Base-by-base conservation (phyloP, 2,113 vertebrate genomes). In the Eupsittula cactorum region DNA sequence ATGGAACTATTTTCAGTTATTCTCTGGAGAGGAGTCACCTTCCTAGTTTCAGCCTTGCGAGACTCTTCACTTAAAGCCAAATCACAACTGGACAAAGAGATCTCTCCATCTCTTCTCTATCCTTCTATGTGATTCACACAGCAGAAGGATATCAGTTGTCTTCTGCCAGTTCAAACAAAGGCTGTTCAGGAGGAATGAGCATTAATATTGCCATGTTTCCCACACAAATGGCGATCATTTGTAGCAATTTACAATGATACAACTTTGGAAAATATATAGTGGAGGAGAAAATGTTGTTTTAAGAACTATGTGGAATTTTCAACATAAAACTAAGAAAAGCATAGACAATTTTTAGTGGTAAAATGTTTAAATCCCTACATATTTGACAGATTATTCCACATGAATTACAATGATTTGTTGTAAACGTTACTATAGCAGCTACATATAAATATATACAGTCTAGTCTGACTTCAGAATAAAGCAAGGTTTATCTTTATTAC, bases 261-360 rank as follows among this genome's bases (percentile, higher is more conserved):
- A 85, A 35, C 92, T 88, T 95, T 92, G 95, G 88, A 97, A 97
- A 97, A 97, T 88, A 88, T 80, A 92, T 95, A 50, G 55, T 96
- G 94, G 93, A 96, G 39, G 13, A 24, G 33, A 93, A 96, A 94
- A n/a, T 96, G 82, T 92, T 96, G 53, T 93, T 97, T 94, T 96
- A 96, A 95, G 95, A 92, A 33, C 64, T n/a, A 78, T 42, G 78
- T 7, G 12, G 90, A 93, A 90, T 83, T 92, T 35, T 35, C 82
- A 88, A 55, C 68, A 35, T 86, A 92, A 88, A 94, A 25, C 82
- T 96, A 81, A 92, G 85, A 95, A 92, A 93, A 94, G 46, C 6
- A 4, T 6, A 63, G 85, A 68, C 64, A 86, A 78, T 31, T 96
- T 90, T 88, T 86, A 78, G 82, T 90, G 79, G 92, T 93, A 94